A percentile compares a stretch with the other conserved stretches of the same genome.
Conservation (phyloP, 1,140 invertebrate species). For the Bombus polaris region DNA sequence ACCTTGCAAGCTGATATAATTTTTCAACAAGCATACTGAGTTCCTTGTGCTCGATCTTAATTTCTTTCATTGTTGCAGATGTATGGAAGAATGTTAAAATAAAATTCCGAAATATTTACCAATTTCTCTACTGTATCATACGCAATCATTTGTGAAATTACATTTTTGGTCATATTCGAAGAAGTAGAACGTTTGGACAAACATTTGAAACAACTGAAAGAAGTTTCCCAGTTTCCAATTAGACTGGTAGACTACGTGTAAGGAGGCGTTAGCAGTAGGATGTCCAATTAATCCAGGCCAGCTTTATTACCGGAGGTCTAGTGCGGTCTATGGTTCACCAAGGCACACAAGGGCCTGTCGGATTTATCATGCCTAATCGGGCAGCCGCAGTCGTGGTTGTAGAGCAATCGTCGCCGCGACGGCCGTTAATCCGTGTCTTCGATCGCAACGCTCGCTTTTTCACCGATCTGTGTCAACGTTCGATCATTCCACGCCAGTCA, state of each 20-base stretch:
- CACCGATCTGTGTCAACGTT: neutral
- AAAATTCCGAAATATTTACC: too few species aligned
- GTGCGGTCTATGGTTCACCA: slow-evolving; percentile 28
- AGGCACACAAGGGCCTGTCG: slow-evolving; percentile 2
- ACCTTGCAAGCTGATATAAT: too few species aligned
- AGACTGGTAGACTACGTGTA: neutral
- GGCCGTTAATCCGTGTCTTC: slow-evolving; percentile 6
- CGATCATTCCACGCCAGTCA: too few species aligned
- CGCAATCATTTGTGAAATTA: too few species aligned
- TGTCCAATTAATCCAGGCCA: slow-evolving; percentile 12
- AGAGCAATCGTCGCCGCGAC: slow-evolving; percentile 14
- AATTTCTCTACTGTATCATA: too few species aligned
- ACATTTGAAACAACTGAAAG: too few species aligned
- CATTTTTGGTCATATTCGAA: too few species aligned
- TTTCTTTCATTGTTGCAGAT: too few species aligned
- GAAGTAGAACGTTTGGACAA: too few species aligned
- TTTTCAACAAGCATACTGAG: too few species aligned
- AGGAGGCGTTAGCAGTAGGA: neutral
- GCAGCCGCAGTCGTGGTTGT: neutral
- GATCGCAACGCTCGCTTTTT: slow-evolving; percentile 14
- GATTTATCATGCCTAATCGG: slow-evolving; percentile 23
- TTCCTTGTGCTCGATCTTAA: too few species aligned
- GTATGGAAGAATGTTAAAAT: too few species aligned
- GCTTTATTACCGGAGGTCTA: slow-evolving; percentile 4
- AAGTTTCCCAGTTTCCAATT: neutral